These are phyloP conservation scores for Eupleurogrammus muticus DNA, from an alignment of 2,797 vertebrate genomes.

Conservation along the genomic window DNA sequence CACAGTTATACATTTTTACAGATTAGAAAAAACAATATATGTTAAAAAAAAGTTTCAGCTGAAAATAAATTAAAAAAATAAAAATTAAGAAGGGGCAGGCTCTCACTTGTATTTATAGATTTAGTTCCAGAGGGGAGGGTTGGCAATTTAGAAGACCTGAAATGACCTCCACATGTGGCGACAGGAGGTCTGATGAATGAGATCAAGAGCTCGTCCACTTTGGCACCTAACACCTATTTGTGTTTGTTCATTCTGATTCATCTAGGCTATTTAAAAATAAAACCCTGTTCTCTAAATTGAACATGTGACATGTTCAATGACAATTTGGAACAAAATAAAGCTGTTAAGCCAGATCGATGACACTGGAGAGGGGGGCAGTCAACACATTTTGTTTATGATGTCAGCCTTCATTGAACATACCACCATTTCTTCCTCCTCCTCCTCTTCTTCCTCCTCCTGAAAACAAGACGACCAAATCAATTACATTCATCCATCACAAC, in stretches of 20 bases:
- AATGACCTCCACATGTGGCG: neutral
- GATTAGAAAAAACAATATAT: neutral
- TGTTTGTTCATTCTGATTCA: neutral
- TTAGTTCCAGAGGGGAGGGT: neutral
- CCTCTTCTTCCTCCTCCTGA: conserved; percentile 80
- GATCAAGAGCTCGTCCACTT: neutral
- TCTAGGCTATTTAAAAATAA: neutral
- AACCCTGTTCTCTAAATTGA: neutral
- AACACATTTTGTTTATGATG: neutral
- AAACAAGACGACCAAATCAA: conserved; percentile 15
- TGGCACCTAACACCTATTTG: neutral
- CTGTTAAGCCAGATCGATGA: neutral
- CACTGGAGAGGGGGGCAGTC: neutral
- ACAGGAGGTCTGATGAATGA: neutral
- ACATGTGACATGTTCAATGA: neutral
- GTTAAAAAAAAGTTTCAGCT: neutral
- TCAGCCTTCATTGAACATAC: conserved; percentile 65
- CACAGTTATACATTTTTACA: no score
- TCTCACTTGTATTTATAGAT: conserved; percentile 5
- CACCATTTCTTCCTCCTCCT: conserved; percentile 84
- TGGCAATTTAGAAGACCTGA: neutral
- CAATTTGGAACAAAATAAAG: rapidly evolving
- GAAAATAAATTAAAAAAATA: no score
- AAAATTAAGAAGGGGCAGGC: no score
- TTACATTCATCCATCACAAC: neutral